Evolutionary conservation across 2,888 invertebrate genomes (phyloP), one percentile per base, ranked within the genome.

Genomic region (Plebejus anna): DNA sequence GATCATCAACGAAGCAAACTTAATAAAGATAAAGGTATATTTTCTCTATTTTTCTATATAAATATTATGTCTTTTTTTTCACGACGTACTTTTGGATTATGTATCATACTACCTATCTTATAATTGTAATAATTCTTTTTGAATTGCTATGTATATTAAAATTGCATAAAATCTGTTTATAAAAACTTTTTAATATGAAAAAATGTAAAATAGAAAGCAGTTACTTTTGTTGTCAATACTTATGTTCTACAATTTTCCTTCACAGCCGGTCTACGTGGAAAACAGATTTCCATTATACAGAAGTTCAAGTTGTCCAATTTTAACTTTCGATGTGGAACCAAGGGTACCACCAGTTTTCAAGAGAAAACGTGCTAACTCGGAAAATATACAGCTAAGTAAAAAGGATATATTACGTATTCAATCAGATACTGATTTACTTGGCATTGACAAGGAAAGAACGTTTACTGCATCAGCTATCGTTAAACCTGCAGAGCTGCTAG

Each of bases 1-100:
- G 81, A 95, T 97, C 76, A 95, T 97, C 77, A 97, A 97, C 84
- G 98, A 98, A 90, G 95, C 98, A 36, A 96, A 98, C 83, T 94
- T 98, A 80, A 95, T 97, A 81, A 96, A 96, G 92, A 96, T 97
- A 78, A 97, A 97, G 95, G 97, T 96, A 87, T 5, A 42, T 55
- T 75, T 75, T 57, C 13, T 51, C 2, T 51, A 0, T 47, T 47
- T 47, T 47, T 47, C 9, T 47, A 0, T 0, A 47, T 11, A 9
- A 9, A 42, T 9, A 42, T 42, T 42, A 9, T 7, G 36, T 3
- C 38, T 38, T n/a, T n/a, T n/a, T n/a, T n/a, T n/a, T n/a, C n/a
- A n/a, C n/a, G n/a, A n/a, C n/a, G n/a, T n/a, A n/a, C n/a, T n/a
- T n/a, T n/a, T n/a, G n/a, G n/a, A n/a, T n/a, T n/a, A n/a, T n/a